phyloP scores from a whole-genome alignment of 2,113 vertebrate genomes.

The Setophaga kirtlandii region DNA sequence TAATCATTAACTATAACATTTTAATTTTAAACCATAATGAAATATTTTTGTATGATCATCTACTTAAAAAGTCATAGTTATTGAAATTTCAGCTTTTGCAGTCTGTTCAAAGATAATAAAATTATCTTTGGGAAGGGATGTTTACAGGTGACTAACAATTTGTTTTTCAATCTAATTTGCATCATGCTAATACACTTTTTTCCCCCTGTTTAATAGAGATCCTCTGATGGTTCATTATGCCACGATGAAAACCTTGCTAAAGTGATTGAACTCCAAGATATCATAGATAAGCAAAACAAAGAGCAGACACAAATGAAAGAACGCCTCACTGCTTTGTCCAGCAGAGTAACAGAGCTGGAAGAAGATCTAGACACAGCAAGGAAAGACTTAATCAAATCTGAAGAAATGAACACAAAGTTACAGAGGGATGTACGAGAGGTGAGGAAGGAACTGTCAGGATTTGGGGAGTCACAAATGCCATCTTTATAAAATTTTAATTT shows the following conservation, averaged over 20 bases:
- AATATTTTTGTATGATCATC: not conserved
- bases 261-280: conserved; percentile 89
- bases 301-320: conserved; percentile 95
- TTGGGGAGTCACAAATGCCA: not conserved
- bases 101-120: not conserved
- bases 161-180: not conserved
- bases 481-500: not conserved
- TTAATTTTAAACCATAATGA: not conserved
- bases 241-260: conserved; percentile 88
- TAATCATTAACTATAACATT: not conserved
- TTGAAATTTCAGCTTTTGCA: not conserved
- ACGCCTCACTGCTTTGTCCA: conserved; percentile 85
- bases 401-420: conserved; percentile 89
- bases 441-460: not conserved
- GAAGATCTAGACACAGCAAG: conserved; percentile 95
- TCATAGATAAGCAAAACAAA: conserved; percentile 86
- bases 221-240: conserved; percentile 86
- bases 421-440: conserved; percentile 96
- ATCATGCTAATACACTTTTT: not conserved
- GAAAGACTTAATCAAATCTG: conserved; percentile 94
- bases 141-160: not conserved
- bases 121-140: not conserved
- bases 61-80: not conserved
- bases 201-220: conserved; percentile 70
- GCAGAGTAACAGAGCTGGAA: conserved; percentile 89